phyloP scores from a whole-genome alignment of 2,797 vertebrate genomes.

The Cyprinodon diabolis region DNA sequence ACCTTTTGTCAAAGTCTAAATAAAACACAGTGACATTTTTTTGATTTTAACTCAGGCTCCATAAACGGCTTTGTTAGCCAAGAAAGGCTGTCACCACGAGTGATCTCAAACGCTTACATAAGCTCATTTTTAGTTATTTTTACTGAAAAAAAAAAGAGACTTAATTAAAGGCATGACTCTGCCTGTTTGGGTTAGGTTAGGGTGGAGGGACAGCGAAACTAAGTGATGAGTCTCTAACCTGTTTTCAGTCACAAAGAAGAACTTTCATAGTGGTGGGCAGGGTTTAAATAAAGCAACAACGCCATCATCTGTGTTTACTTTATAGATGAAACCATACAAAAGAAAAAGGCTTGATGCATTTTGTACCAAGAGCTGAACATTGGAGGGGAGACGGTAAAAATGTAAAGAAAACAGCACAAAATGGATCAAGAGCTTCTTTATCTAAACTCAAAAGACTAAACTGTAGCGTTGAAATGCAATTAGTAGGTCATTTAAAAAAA shows the following conservation, averaged over 20 bases:
- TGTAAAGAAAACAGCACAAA: too few relatives aligned
- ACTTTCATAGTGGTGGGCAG: not conserved
- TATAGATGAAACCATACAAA: not conserved
- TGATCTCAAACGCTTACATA: not conserved
- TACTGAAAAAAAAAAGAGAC: not conserved
- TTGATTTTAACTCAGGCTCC: not conserved
- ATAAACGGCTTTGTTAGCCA: not conserved
- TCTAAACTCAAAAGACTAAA: too few relatives aligned
- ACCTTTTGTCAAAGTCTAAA: not conserved
- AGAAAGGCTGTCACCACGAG: not conserved
- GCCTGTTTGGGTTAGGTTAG: not conserved
- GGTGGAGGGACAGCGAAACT: not conserved
- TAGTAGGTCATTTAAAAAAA: too few relatives aligned
- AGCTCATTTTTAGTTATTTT: not conserved
- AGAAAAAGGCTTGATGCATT: not conserved
- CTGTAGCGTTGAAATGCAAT: too few relatives aligned
- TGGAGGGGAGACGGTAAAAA: not conserved
- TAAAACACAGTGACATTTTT: too few relatives aligned
- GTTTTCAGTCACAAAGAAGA: not conserved
- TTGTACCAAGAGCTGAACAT: not conserved
- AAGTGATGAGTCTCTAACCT: not conserved
- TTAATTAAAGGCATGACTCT: not conserved
- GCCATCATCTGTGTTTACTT: not conserved
- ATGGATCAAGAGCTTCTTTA: too few relatives aligned
- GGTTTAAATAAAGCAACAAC: conserved; percentile 1